A percentile compares a stretch with the other conserved stretches of the same genome.
Conservation (phyloP, 1,140 invertebrate genomes). For the Aphelinus atriplicis region DNA sequence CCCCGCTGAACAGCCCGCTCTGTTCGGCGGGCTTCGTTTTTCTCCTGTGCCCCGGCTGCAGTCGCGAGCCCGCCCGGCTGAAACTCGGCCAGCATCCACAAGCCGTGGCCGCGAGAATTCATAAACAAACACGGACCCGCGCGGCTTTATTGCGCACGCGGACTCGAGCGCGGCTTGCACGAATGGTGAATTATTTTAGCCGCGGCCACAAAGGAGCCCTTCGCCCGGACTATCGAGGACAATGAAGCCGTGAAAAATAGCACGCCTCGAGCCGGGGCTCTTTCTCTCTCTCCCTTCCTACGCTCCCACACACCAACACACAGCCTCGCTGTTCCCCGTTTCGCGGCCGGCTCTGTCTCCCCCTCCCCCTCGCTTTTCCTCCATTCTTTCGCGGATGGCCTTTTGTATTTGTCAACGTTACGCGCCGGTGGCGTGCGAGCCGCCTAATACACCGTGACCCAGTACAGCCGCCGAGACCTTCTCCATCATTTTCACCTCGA, state of each 20-base stretch:
- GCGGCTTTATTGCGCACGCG: slow-evolving; percentile 30
- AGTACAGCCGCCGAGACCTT: too few species aligned
- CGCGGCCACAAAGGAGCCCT: slow-evolving; percentile 47
- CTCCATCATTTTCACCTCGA: neutral
- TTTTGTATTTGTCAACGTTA: slow-evolving; percentile 48
- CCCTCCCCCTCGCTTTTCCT: neutral
- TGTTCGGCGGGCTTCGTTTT: neutral
- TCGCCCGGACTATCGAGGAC: slow-evolving; percentile 50
- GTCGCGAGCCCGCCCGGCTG: neutral
- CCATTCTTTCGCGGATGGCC: slow-evolving; percentile 46
- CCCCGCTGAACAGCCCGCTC: neutral
- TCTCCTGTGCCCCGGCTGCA: neutral
- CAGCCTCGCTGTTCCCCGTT: neutral
- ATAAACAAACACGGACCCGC: slow-evolving; percentile 33
- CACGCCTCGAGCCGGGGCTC: slow-evolving; percentile 41
- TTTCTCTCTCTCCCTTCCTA: slow-evolving; percentile 30
- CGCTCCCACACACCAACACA: neutral
- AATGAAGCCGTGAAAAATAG: slow-evolving; percentile 57
- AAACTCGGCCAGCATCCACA: neutral
- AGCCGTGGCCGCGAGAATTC: slow-evolving; percentile 12
- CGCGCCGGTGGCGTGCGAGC: neutral
- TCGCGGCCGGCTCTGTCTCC: neutral
- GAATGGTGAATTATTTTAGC: slow-evolving; percentile 47
- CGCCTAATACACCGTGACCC: too few species aligned
- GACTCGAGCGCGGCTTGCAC: neutral